Conservation (phyloP, 2,113 vertebrate genomes). For the Pristiophorus japonicus region DNA sequence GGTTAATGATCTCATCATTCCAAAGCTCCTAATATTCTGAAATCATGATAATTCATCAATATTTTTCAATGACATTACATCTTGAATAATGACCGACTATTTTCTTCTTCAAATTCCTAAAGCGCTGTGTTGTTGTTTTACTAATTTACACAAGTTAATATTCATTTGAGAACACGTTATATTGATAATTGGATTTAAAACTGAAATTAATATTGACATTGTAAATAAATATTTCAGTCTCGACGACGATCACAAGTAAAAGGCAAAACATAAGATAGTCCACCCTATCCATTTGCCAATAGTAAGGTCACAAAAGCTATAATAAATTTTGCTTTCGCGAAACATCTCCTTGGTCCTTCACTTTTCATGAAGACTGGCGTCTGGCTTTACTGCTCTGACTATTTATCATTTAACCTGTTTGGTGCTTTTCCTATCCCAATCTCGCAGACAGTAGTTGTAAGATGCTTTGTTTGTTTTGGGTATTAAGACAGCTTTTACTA, state of each 20-base stretch:
- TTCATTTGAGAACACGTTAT: background rate
- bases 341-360: background rate
- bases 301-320: background rate
- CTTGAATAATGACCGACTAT: background rate
- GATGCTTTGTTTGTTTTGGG: background rate
- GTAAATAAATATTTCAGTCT: background rate
- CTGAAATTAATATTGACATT: background rate
- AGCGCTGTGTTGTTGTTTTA: background rate
- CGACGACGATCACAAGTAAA: background rate
- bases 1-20: no score
- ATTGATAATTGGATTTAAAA: background rate
- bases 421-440: background rate
- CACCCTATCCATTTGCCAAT: background rate
- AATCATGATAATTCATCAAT: background rate
- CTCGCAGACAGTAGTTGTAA: background rate
- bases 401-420: background rate
- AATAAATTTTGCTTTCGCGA: background rate
- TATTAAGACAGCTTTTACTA: background rate
- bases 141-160: background rate
- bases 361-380: background rate
- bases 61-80: background rate
- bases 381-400: background rate
- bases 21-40: no score
- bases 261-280: background rate
- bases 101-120: background rate